Evolutionary conservation across 1,140 invertebrate genomes (phyloP).

Genomic region (Sesamia nonagrioides): DNA sequence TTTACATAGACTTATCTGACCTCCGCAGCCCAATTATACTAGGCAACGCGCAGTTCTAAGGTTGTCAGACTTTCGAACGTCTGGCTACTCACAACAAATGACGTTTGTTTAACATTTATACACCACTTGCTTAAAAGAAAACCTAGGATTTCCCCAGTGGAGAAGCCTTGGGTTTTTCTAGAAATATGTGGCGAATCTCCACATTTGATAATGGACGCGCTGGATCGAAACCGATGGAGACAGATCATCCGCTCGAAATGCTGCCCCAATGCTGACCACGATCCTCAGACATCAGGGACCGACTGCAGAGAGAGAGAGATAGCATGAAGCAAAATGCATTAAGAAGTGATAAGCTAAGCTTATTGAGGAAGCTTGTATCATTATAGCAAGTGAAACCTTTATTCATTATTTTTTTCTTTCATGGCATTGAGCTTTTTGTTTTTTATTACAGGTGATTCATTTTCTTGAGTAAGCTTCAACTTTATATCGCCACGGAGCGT

Average conservation of each 20-base stretch:
- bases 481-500: conserved; percentile 75
- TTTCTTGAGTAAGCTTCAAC: conserved; percentile 46
- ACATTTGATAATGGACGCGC: no score
- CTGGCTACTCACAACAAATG: not conserved
- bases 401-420: not conserved
- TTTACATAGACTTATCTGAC: conserved; percentile 14
- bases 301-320: no score
- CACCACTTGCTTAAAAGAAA: not conserved
- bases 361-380: not conserved
- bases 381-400: no score
- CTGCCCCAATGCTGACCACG: no score
- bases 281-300: no score
- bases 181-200: no score
- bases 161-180: no score
- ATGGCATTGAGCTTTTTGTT: conserved; percentile 13
- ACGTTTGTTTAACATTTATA: not conserved
- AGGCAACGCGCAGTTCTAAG: not conserved
- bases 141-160: no score
- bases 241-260: no score
- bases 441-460: conserved; percentile 53
- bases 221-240: no score
- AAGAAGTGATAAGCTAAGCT: no score
- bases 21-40: not conserved
- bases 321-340: no score
- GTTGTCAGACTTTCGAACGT: not conserved